phyloP scores from a whole-genome alignment of 1,140 invertebrate species.

The Yoshiicerus persimilis region DNA sequence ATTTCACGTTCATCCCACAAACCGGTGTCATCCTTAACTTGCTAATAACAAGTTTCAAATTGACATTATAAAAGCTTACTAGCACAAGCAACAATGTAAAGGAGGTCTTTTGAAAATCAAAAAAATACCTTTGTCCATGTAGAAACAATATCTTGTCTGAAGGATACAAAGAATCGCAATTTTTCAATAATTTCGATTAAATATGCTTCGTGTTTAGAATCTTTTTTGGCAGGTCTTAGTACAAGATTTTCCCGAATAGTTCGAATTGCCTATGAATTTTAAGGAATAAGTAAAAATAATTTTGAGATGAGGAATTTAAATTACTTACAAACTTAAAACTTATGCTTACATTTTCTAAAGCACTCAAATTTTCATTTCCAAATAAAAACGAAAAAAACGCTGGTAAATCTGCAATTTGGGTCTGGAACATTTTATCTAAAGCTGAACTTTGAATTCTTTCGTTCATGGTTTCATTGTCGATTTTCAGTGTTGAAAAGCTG shows the following conservation, averaged over 20 bases:
- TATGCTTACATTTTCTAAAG: slow-evolving; percentile 15
- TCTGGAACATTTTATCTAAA: slow-evolving; percentile 34
- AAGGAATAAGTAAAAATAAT: no score
- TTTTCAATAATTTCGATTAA: neutral
- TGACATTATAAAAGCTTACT: neutral
- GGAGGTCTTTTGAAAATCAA: no score
- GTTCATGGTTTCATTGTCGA: neutral
- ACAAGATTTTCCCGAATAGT: slow-evolving; percentile 40
- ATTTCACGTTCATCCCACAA: neutral
- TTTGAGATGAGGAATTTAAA: neutral
- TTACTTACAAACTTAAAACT: neutral
- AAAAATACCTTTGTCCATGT: neutral
- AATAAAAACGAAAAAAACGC: slow-evolving; percentile 41
- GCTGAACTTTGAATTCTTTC: slow-evolving; percentile 26
- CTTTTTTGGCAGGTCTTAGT: neutral
- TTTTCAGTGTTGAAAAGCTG: slow-evolving; percentile 40
- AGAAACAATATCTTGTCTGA: neutral
- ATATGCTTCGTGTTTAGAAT: neutral
- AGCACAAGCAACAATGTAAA: neutral
- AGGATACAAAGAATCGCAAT: neutral
- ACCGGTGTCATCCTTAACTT: slow-evolving; percentile 26
- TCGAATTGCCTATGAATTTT: slow-evolving; percentile 32
- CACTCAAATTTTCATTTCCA: neutral
- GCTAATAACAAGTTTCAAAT: neutral
- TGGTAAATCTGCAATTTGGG: slow-evolving; percentile 33